Evolutionary conservation across 2,113 vertebrate genomes (phyloP).

Genomic region (Anarhynchus alexandrinus): DNA sequence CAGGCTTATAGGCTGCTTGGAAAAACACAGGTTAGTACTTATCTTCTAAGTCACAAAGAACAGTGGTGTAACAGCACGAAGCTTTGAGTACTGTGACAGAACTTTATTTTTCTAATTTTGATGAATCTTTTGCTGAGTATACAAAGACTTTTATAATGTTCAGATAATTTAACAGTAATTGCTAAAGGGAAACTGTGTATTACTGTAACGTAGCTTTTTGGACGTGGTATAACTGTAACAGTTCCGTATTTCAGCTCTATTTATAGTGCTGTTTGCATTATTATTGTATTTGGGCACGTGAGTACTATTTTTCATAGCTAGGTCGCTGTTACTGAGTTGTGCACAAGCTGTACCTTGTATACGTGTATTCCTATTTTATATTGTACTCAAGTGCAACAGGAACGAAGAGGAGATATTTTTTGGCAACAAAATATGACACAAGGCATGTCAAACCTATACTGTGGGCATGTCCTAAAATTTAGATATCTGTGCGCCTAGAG

Average conservation of each 20-base stretch:
- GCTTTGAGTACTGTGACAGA: neutral
- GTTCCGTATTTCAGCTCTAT: neutral
- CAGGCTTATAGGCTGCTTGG: conserved; percentile 94
- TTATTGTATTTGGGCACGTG: neutral
- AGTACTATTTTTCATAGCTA: neutral
- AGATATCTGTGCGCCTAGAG: neutral
- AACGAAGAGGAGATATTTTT: neutral
- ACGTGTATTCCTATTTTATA: neutral
- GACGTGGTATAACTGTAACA: neutral
- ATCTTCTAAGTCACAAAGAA: neutral
- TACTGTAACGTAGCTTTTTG: neutral
- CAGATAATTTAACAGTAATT: neutral
- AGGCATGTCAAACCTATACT: neutral
- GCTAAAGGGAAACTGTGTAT: neutral
- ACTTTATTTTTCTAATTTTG: neutral
- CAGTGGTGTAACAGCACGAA: neutral
- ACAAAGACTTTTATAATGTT: neutral
- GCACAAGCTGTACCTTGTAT: neutral
- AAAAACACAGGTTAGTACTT: conserved; percentile 91
- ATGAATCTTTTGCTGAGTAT: neutral
- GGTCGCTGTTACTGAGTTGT: neutral
- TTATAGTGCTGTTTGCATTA: neutral
- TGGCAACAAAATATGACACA: neutral
- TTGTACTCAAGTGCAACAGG: neutral
- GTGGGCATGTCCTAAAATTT: neutral